Base-by-base conservation (phyloP, 2,797 vertebrate genomes). In the Denticeps clupeoides region DNA sequence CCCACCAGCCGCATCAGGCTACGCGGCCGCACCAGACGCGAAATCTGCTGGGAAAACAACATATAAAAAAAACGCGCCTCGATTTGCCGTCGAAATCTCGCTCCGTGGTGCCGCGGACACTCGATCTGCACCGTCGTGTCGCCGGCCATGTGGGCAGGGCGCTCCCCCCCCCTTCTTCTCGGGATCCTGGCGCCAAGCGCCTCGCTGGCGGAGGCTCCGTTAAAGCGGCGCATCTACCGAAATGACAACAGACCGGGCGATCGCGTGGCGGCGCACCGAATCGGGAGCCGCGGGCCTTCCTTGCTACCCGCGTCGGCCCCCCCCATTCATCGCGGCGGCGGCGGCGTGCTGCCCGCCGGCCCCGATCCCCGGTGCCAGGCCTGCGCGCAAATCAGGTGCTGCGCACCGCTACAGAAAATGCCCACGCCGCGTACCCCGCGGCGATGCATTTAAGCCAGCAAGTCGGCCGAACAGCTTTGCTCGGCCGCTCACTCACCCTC, bases 401-500 rank as follows among this genome's bases (percentile, higher is more conserved):
- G 33, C 41, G 32, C 11, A 32, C 21, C 8, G 15, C 15, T 46
- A 26, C 4, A 12, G 33, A 18, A 19, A 38, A n/a, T 29, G 31
- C 26, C 26, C 7, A 19, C 5, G 25, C n/a, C n/a, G n/a, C n/a
- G n/a, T n/a, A n/a, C n/a, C n/a, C n/a, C n/a, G n/a, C n/a, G n/a
- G n/a, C n/a, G n/a, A n/a, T n/a, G n/a, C n/a, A n/a, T n/a, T n/a
- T n/a, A n/a, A n/a, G n/a, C n/a, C n/a, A n/a, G n/a, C n/a, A n/a
- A n/a, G n/a, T n/a, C n/a, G n/a, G n/a, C n/a, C n/a, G n/a, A n/a
- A n/a, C n/a, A n/a, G n/a, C n/a, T n/a, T 6, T 18, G 4, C 5
- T 43, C 4, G 25, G 16, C 49, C 44, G 10, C 49, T 58, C 54
- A 28, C 85, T 85, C 66, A 96, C 93, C 91, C 90, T 78, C 89